Conservation (phyloP, 2,113 vertebrate genomes). For the Alectura lathami region DNA sequence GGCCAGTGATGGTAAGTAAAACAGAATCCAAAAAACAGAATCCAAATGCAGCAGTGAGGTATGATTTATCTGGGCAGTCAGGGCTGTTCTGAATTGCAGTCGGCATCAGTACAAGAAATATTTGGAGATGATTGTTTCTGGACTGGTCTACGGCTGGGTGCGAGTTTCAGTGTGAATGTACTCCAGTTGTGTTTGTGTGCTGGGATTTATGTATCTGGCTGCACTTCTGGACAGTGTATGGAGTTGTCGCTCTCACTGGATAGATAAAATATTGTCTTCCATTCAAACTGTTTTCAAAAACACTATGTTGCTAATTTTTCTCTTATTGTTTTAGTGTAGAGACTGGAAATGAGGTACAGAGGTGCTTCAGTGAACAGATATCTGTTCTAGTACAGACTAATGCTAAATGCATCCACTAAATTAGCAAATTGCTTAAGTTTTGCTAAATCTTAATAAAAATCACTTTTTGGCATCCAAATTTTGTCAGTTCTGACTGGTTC, state of each 20-base stretch:
- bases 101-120: neutral
- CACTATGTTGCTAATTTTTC: neutral
- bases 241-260: neutral
- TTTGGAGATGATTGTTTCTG: neutral
- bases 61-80: neutral
- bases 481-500: neutral
- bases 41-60: neutral
- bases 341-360: neutral
- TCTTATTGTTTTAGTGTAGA: neutral
- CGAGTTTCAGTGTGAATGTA: neutral
- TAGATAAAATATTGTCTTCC: neutral
- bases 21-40: neutral
- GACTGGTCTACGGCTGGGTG: neutral
- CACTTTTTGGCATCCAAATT: neutral
- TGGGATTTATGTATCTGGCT: neutral
- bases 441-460: neutral
- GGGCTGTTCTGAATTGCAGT: neutral
- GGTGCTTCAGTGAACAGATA: neutral
- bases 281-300: neutral
- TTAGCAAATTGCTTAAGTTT: neutral
- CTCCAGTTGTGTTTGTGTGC: neutral
- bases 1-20: neutral
- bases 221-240: neutral
- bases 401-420: neutral
- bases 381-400: neutral